phyloP scores from a whole-genome alignment of 2,888 invertebrate genomes.

The Polyommatus iphigenia region DNA sequence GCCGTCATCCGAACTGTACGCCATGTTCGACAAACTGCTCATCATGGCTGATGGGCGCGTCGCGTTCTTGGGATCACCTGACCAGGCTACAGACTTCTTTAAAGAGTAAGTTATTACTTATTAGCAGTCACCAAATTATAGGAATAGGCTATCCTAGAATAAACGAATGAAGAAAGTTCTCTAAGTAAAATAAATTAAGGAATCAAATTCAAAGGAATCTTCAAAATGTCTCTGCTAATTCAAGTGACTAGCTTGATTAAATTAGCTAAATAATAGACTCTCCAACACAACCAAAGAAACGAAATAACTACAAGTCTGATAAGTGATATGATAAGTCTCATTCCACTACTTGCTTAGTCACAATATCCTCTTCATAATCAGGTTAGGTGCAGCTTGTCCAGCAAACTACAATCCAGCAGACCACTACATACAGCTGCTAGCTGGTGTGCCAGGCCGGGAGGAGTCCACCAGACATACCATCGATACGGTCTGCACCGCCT shows the following conservation, averaged over 20 bases:
- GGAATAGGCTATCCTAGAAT: no score
- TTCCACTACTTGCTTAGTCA: no score
- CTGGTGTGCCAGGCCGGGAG: slow-evolving; percentile 92
- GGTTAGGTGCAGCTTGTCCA: slow-evolving; percentile 91
- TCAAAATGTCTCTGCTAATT: no score
- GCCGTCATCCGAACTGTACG: slow-evolving; percentile 94
- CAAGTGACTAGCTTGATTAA: no score
- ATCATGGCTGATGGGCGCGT: slow-evolving; percentile 95
- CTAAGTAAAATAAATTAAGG: no score
- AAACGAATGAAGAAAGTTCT: no score
- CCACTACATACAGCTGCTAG: slow-evolving; percentile 93
- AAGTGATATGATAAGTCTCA: no score
- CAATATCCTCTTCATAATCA: slow-evolving; percentile 52
- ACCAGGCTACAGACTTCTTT: slow-evolving; percentile 89
- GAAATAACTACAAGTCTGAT: no score
- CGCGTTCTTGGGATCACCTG: slow-evolving; percentile 91
- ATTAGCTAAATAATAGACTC: no score
- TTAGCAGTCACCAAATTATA: background rate
- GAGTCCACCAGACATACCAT: slow-evolving; percentile 88
- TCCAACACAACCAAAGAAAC: no score
- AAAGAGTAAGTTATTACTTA: slow-evolving; percentile 81
- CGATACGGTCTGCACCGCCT: slow-evolving; percentile 88
- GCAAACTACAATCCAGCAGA: slow-evolving; percentile 96
- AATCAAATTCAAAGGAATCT: no score
- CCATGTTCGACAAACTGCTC: slow-evolving; percentile 92